Conservation (phyloP, 1,140 invertebrate species). For the Tetraneura akinire region DNA sequence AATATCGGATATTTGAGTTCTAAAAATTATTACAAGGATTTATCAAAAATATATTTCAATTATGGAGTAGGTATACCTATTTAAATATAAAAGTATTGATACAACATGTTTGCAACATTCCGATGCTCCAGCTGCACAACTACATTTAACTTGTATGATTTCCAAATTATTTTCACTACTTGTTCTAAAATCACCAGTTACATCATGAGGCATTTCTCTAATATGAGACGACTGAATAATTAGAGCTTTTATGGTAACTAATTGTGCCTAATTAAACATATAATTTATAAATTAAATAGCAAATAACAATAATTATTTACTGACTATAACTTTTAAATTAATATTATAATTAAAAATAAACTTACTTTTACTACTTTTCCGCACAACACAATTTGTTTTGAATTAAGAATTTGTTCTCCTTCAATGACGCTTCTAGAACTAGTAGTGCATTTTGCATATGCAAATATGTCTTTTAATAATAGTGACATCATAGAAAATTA, state of each 20-base stretch:
- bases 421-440: neutral
- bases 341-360: conserved; percentile 6
- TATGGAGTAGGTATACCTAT: neutral
- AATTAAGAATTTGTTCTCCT: neutral
- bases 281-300: neutral
- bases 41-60: neutral
- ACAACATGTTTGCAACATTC: conserved; percentile 23
- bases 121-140: neutral
- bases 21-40: neutral
- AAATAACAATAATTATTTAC: neutral
- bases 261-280: neutral
- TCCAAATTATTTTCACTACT: neutral
- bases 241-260: conserved; percentile 4
- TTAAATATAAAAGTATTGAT: conserved; percentile 12
- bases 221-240: neutral
- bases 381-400: neutral
- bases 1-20: neutral
- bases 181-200: neutral
- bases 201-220: neutral
- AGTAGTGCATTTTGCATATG: neutral
- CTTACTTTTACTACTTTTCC: neutral
- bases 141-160: neutral
- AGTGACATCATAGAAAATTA: neutral
- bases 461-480: neutral
- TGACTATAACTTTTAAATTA: neutral